Conservation (phyloP, 92 coral and sea anemone genomes). For the Anthopleura xanthogrammica region DNA sequence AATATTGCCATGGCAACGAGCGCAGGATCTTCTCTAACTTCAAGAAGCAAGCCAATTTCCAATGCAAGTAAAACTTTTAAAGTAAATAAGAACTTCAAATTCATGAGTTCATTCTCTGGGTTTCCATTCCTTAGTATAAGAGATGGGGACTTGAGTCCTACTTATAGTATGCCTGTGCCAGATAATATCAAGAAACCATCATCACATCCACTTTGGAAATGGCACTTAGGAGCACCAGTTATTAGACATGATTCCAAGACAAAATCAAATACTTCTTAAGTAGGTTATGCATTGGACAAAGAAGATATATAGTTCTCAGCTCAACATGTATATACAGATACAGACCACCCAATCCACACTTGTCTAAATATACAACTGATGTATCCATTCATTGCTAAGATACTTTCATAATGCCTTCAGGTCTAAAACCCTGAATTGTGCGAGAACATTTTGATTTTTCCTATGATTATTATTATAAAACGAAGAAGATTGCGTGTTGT, state of each 20-base stretch:
- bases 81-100: conserved; percentile 58
- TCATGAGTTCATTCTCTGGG: conserved; percentile 57
- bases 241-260: conserved; percentile 24
- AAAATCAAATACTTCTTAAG: neutral
- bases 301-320: neutral
- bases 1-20: conserved; percentile 8
- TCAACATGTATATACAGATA: neutral
- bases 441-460: neutral
- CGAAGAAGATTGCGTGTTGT: neutral
- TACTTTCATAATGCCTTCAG: neutral
- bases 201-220: conserved; percentile 71
- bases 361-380: neutral
- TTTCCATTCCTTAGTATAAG: conserved; percentile 52
- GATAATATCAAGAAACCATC: conserved; percentile 33
- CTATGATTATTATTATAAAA: neutral
- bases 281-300: neutral
- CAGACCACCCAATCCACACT: neutral
- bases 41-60: neutral
- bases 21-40: neutral
- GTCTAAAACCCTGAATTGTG: neutral
- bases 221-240: conserved; percentile 77
- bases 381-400: neutral
- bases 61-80: conserved; percentile 44
- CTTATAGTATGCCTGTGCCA: conserved; percentile 49
- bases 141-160: conserved; percentile 54